A percentile compares a stretch with the other conserved stretches of the same genome.
Conservation (phyloP, 2,888 invertebrate species). For the Thalpophila matura region DNA sequence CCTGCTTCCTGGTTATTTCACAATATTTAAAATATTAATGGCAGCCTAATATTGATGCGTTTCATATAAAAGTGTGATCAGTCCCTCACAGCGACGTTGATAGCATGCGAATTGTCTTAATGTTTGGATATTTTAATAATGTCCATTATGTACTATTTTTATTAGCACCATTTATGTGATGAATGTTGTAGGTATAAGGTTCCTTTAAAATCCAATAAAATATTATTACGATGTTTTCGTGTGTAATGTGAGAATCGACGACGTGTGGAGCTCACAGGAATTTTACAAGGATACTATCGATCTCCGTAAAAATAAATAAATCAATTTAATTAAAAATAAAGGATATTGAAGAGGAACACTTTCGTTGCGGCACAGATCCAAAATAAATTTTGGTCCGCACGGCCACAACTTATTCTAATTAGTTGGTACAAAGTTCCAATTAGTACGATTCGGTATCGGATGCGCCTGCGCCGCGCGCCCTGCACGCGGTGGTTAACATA, state of each 20-base stretch:
- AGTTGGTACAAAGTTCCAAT: slow-evolving; percentile 84
- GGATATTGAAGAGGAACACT: slow-evolving; percentile 65
- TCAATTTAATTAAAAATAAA: slow-evolving; percentile 59
- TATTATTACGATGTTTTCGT: slow-evolving; percentile 30
- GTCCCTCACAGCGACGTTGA: slow-evolving; percentile 57
- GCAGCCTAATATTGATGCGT: slow-evolving; percentile 61
- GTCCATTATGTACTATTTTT: slow-evolving; percentile 58
- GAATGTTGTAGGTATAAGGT: slow-evolving; percentile 55
- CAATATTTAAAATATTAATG: slow-evolving; percentile 39
- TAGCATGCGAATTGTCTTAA: slow-evolving; percentile 69
- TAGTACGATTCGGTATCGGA: slow-evolving; percentile 82
- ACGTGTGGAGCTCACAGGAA: slow-evolving; percentile 26
- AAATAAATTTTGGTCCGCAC: slow-evolving; percentile 73
- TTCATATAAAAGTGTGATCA: slow-evolving; percentile 71
- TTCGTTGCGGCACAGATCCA: slow-evolving; percentile 66
- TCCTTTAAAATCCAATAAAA: slow-evolving; percentile 40
- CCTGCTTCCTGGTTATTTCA: slow-evolving; percentile 47
- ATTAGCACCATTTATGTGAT: slow-evolving; percentile 63
- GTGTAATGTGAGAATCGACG: slow-evolving; percentile 46
- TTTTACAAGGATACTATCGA: slow-evolving; percentile 44
- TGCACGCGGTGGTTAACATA: slow-evolving; percentile 80
- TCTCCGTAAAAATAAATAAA: slow-evolving; percentile 48
- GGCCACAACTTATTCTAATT: slow-evolving; percentile 83
- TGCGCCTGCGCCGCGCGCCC: slow-evolving; percentile 67
- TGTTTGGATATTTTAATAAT: slow-evolving; percentile 68